These are phyloP conservation scores for Ornithoptera priamus DNA, from an alignment of 2,888 invertebrate species.

Conservation along the genomic window DNA sequence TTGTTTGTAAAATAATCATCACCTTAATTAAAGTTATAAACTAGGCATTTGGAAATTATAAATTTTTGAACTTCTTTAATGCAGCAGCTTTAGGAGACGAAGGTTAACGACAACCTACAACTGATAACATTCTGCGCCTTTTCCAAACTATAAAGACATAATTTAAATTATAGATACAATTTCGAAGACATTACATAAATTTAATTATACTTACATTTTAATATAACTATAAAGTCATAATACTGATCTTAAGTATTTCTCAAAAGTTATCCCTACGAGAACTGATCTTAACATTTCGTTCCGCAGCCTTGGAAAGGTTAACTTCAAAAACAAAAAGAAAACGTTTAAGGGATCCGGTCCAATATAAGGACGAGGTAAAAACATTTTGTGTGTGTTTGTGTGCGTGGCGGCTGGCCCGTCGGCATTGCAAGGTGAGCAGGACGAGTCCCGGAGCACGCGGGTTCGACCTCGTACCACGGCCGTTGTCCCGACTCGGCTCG, in stretches of 20 bases:
- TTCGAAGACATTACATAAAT: neutral
- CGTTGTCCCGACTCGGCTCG: conserved; percentile 29
- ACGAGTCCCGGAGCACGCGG: conserved; percentile 34
- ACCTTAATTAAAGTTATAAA: too few species aligned
- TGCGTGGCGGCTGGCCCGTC: conserved; percentile 44
- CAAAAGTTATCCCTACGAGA: neutral
- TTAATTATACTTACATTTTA: neutral
- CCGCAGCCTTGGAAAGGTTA: conserved; percentile 25
- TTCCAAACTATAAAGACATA: too few species aligned
- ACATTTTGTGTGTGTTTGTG: conserved; percentile 17
- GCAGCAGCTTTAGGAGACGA: too few species aligned
- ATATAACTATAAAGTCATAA: neutral
- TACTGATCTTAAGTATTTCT: neutral
- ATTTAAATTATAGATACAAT: neutral
- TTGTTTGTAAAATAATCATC: too few species aligned
- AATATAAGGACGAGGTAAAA: conserved; percentile 13
- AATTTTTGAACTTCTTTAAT: too few species aligned
- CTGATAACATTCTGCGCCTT: too few species aligned
- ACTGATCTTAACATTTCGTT: neutral
- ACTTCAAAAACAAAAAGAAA: conserved; percentile 16
- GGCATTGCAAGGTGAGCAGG: conserved; percentile 75
- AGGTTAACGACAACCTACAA: too few species aligned
- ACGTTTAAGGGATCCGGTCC: conserved; percentile 19
- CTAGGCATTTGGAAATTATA: too few species aligned
- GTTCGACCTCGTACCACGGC: conserved; percentile 29